phyloP scores from a whole-genome alignment of 1,140 invertebrate genomes.

The Drosophila mauritiana region DNA sequence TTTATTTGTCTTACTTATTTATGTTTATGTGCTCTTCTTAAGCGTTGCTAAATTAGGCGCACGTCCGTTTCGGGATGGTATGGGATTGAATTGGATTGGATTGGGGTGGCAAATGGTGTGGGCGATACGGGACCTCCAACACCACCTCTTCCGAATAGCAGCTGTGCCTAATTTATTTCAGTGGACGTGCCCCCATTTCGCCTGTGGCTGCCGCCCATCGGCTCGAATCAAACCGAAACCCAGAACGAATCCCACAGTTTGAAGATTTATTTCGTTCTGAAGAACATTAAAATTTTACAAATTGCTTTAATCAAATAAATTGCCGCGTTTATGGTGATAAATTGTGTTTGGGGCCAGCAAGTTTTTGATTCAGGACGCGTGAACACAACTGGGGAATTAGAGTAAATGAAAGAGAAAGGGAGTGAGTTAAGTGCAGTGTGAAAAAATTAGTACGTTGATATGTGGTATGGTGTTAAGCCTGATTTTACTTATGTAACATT shows the following conservation, averaged over 20 bases:
- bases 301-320: slow-evolving; percentile 81
- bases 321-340: slow-evolving; percentile 78
- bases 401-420: background rate
- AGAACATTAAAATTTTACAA: slow-evolving; percentile 82
- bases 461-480: background rate
- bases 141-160: slow-evolving; percentile 42
- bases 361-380: slow-evolving; percentile 61
- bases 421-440: slow-evolving; percentile 26
- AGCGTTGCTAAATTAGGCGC: slow-evolving; percentile 68
- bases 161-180: slow-evolving; percentile 79
- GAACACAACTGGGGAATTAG: slow-evolving; percentile 31
- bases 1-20: slow-evolving; percentile 81
- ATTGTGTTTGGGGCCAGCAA: slow-evolving; percentile 63
- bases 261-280: slow-evolving; percentile 76
- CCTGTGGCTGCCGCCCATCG: slow-evolving; percentile 16
- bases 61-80: slow-evolving; percentile 51
- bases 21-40: slow-evolving; percentile 65
- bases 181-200: slow-evolving; percentile 69
- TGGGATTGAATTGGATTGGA: slow-evolving; percentile 5
- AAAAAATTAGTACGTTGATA: slow-evolving; percentile 4
- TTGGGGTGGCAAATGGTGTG: slow-evolving; percentile 6
- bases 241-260: slow-evolving; percentile 69
- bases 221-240: slow-evolving; percentile 34
- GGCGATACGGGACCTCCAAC: slow-evolving; percentile 28
- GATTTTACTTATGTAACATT: background rate